Evolutionary conservation across 92 coral and sea anemone species (phyloP).

Genomic region (Plumapathes pennacea): DNA sequence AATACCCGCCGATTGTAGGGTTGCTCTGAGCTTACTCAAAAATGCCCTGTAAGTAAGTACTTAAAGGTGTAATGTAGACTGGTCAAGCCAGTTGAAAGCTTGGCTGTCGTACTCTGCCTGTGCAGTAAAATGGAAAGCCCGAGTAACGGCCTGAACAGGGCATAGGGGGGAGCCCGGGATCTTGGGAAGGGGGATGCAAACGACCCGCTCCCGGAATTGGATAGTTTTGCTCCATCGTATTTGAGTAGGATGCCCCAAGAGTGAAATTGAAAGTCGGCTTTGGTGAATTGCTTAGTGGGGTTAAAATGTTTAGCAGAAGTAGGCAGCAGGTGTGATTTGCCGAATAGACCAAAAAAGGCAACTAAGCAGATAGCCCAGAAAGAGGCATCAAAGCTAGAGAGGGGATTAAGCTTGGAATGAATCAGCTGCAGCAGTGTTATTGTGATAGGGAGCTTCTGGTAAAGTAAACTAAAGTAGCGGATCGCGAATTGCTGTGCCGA

Average conservation of each 20-base stretch:
- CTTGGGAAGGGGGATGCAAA: slow-evolving; percentile 19
- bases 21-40: slow-evolving; percentile 5
- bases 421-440: no score
- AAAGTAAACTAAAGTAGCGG: no score
- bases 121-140: slow-evolving; percentile 12
- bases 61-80: no score
- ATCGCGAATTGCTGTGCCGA: no score
- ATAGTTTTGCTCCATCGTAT: slow-evolving; percentile 50
- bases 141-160: slow-evolving; percentile 20
- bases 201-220: slow-evolving; percentile 25
- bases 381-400: slow-evolving; percentile 14
- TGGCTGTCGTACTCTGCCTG: neutral
- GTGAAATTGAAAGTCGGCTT: slow-evolving; percentile 21
- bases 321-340: slow-evolving; percentile 29
- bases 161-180: slow-evolving; percentile 20
- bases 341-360: slow-evolving; percentile 26
- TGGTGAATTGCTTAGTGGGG: slow-evolving; percentile 29
- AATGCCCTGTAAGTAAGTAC: slow-evolving; percentile 28
- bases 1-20: slow-evolving; percentile 2
- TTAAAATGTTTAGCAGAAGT: neutral
- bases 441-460: no score
- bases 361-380: slow-evolving; percentile 36
- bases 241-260: slow-evolving; percentile 19
- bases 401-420: slow-evolving; percentile 1
- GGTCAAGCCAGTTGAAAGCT: slow-evolving; percentile 13